A percentile compares a stretch with the other conserved stretches of the same genome.
Evolutionary conservation across 53 echinoderm and acorn worm species (phyloP).

Genomic region (Holothuria leucospilota): DNA sequence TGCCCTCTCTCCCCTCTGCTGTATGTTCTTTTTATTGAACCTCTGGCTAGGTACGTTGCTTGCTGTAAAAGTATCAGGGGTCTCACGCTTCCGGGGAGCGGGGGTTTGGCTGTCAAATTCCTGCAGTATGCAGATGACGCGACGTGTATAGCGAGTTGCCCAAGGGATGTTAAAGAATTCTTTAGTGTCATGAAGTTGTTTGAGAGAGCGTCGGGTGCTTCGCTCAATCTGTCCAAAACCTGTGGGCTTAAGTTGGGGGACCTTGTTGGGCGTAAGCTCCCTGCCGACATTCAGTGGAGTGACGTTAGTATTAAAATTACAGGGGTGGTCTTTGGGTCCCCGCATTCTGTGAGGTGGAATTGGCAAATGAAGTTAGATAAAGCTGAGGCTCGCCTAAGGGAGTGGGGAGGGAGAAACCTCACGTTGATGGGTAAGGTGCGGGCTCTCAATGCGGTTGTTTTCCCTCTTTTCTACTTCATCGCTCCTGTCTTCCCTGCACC

Average conservation of each 20-base stretch:
- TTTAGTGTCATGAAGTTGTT: conserved; percentile 22
- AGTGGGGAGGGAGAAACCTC: conserved; percentile 17
- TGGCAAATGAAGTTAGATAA: not conserved
- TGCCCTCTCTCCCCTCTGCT: conserved; percentile 52
- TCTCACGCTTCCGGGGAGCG: conserved; percentile 50
- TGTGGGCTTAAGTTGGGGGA: conserved; percentile 29
- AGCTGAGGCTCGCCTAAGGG: not conserved
- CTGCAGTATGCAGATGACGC: not conserved
- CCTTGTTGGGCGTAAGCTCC: conserved; percentile 38
- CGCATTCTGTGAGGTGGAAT: not conserved
- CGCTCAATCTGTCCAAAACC: conserved; percentile 32
- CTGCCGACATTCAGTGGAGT: conserved; percentile 39
- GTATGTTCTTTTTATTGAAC: conserved; percentile 60
- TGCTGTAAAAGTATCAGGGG: conserved; percentile 2
- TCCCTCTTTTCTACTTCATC: conserved; percentile 41
- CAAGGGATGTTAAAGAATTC: not conserved
- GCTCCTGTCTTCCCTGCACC: not conserved
- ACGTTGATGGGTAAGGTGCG: conserved; percentile 28
- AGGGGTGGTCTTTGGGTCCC: conserved; percentile 5
- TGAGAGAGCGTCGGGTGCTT: conserved; percentile 43
- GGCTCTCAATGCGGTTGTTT: conserved; percentile 20
- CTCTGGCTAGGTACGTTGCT: conserved; percentile 48
- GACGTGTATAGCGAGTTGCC: not conserved
- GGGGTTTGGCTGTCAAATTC: not conserved
- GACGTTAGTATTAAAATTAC: conserved; percentile 41